These are phyloP conservation scores for Patella depressa DNA, from an alignment of 2,888 invertebrate species.

Conservation along the genomic window DNA sequence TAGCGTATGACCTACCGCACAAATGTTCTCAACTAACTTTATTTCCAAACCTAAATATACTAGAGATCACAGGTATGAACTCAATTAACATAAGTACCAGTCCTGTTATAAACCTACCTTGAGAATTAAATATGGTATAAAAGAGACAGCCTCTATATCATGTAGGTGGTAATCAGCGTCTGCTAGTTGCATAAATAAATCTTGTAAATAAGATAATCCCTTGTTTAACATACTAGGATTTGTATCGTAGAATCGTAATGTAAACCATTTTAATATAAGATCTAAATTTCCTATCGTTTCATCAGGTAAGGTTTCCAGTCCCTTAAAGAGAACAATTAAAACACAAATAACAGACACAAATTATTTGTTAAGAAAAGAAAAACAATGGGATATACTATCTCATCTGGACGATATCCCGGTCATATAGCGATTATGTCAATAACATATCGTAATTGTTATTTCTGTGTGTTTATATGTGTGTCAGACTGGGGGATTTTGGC, in stretches of 20 bases:
- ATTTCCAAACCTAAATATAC: no score
- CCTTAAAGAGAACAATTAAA: conserved; percentile 71
- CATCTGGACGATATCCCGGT: no score
- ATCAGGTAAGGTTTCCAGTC: conserved; percentile 82
- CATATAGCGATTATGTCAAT: no score
- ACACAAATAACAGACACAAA: no score
- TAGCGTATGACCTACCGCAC: no score
- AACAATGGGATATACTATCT: no score
- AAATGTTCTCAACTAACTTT: no score
- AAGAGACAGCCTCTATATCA: conserved; percentile 92
- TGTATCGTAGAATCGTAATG: conserved; percentile 96
- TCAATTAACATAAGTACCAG: neutral
- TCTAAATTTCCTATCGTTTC: conserved; percentile 92
- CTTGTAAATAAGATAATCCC: conserved; percentile 91
- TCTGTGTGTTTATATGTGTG: no score
- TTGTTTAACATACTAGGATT: conserved; percentile 97
- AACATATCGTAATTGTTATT: no score
- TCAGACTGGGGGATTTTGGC: no score
- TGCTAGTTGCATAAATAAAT: conserved; percentile 85
- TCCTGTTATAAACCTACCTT: conserved; percentile 78
- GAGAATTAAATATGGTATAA: conserved; percentile 93
- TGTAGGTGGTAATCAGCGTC: conserved; percentile 85
- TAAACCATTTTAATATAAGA: conserved; percentile 95
- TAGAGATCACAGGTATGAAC: no score
- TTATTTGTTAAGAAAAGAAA: no score